Base-by-base conservation (phyloP, 2,113 vertebrate genomes). In the Pachypanchax playfairii region DNA sequence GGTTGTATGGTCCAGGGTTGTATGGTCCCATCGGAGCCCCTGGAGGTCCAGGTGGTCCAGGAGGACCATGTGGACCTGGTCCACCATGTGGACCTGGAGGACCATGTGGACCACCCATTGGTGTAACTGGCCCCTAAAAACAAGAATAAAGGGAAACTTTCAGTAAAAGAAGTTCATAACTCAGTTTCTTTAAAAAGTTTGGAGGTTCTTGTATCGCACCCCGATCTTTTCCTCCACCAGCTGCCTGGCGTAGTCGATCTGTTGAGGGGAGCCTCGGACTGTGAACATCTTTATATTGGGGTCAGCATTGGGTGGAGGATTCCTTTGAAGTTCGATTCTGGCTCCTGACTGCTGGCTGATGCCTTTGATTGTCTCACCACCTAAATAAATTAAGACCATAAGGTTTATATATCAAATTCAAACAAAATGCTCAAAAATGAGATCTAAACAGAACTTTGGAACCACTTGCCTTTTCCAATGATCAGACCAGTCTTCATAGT, bases 151-250 rank as follows among this genome's bases (percentile, higher is more conserved):
- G 9, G 3, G 18, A 4, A 1, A 26, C 31, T 4, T 2, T 67
- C 12, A 70, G 41, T 31, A n/a, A 66, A 61, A 1, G 13, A 33
- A 47, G 36, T 4, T 39, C 15, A 1, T 15, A 20, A 10, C 6
- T 3, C 2, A 20, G n/a, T n/a, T n/a, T n/a, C n/a, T n/a, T n/a
- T n/a, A n/a, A n/a, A n/a, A n/a, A n/a, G n/a, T n/a, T n/a, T n/a
- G n/a, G n/a, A n/a, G n/a, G n/a, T n/a, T n/a, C n/a, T n/a, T n/a
- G n/a, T n/a, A 44, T 29, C 96, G 93, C 66, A 99, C 96, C 77
- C 97, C 97, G 42, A 99, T 99, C 83, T 99, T 99, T 83, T 99
- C 97, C 84, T 99, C 97, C 73, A 99, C 97, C 51, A 99, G 94
- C 70, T 98, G 96, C 52, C 97, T 89, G 69, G 97, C 96, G 43